Percentiles rank a stretch among this genome's conserved stretches.
phyloP scores from a whole-genome alignment of 2,888 invertebrate species.

The Lithophane ornitopus region DNA sequence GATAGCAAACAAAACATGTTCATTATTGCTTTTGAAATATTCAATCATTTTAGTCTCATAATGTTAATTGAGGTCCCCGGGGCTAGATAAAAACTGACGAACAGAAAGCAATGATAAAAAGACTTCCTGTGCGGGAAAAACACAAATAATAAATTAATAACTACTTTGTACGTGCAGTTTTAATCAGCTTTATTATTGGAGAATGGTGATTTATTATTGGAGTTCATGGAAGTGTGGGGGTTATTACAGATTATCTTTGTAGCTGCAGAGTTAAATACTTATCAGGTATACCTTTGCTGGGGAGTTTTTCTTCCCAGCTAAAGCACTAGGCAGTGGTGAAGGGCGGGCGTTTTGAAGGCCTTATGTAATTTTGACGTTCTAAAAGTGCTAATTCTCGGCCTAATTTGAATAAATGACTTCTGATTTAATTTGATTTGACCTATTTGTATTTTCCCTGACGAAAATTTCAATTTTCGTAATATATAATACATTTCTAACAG shows the following conservation, averaged over 20 bases:
- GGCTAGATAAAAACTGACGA: neutral
- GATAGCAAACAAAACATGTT: conserved; percentile 27
- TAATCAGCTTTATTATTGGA: neutral
- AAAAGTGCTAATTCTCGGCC: no score
- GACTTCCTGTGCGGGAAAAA: neutral
- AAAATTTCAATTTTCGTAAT: no score
- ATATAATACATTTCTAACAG: neutral
- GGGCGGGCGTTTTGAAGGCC: no score
- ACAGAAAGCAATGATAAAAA: neutral
- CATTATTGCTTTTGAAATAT: conserved; percentile 30
- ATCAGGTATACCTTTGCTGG: neutral
- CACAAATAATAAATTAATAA: neutral
- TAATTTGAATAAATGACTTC: no score
- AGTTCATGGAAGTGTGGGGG: neutral
- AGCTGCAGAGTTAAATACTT: neutral
- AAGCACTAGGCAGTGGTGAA: no score
- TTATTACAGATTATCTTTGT: neutral
- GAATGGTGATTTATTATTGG: conserved; percentile 1
- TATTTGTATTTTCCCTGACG: neutral
- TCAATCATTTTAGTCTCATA: conserved; percentile 7
- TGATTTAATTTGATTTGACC: no score
- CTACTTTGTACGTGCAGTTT: neutral
- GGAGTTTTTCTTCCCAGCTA: no score
- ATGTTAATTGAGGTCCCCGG: neutral
- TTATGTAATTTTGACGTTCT: no score